Conservation (phyloP, 2,888 invertebrate species). For the Stenchaetothrips biformis region DNA sequence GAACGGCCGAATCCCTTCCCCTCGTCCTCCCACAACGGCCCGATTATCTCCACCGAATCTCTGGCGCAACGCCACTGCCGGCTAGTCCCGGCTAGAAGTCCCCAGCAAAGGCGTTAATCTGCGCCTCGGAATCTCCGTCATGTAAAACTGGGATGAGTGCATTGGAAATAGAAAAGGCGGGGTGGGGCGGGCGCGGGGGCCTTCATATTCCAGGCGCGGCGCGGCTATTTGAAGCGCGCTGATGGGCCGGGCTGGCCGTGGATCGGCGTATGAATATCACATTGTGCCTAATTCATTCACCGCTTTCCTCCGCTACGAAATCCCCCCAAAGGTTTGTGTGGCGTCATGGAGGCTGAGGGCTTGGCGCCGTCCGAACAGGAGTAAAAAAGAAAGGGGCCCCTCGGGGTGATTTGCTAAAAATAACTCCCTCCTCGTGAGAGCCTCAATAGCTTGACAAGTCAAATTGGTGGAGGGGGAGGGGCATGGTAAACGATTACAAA, state of each 20-base stretch:
- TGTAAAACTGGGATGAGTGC: conserved; percentile 18
- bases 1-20: background rate
- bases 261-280: background rate
- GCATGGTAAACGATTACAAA: background rate
- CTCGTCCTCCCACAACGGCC: background rate
- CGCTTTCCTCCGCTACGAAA: too few species aligned
- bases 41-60: background rate
- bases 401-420: background rate
- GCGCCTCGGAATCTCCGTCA: conserved; percentile 13
- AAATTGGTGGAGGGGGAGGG: background rate
- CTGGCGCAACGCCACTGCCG: background rate
- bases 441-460: conserved; percentile 8
- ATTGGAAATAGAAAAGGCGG: conserved; percentile 5
- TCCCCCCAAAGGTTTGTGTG: background rate
- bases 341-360: background rate
- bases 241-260: background rate
- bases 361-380: background rate
- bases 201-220: background rate
- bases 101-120: conserved; percentile 14
- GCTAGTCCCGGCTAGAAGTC: background rate
- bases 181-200: background rate
- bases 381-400: background rate
- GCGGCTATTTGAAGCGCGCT: background rate
- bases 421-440: background rate
- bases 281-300: too few species aligned